A percentile compares a stretch with the other conserved stretches of the same genome.
Evolutionary conservation across 1,140 invertebrate genomes (phyloP).

Genomic region (Sinella curviseta): DNA sequence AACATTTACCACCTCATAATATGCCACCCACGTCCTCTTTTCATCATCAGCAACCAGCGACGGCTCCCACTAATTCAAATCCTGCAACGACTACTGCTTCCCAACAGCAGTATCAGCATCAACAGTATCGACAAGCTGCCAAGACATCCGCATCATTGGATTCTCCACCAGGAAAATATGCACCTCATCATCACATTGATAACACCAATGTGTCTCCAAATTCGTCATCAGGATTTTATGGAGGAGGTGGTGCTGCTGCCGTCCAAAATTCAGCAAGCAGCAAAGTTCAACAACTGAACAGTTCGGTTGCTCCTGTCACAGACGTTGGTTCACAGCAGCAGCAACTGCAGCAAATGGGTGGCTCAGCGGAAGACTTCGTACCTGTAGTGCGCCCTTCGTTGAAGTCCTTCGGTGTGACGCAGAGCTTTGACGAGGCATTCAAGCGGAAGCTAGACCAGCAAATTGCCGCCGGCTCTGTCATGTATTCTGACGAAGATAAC

Average conservation of each 20-base stretch:
- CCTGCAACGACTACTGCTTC: background rate
- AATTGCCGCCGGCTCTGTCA: background rate
- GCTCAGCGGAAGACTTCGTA: background rate
- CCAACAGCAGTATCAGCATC: background rate
- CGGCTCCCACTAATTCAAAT: background rate
- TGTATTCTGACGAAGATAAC: background rate
- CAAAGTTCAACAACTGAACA: no score
- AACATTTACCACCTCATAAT: no score
- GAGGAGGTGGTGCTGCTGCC: no score
- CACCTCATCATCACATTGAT: no score
- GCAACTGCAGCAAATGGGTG: background rate
- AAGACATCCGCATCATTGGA: background rate
- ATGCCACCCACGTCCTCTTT: no score
- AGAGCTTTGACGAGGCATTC: conserved; percentile 40
- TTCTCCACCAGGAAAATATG: background rate
- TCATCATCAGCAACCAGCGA: no score
- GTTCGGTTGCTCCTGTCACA: no score
- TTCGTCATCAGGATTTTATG: no score
- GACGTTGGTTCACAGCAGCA: background rate
- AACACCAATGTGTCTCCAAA: background rate
- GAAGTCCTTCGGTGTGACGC: conserved; percentile 30
- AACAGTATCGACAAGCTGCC: background rate
- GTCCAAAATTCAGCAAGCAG: no score
- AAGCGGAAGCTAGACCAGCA: conserved; percentile 29
- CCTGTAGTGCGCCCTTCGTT: background rate